Percentiles rank a stretch among this genome's conserved stretches.
Conservation (phyloP, 2,888 invertebrate genomes). For the Strigamia maritima region DNA sequence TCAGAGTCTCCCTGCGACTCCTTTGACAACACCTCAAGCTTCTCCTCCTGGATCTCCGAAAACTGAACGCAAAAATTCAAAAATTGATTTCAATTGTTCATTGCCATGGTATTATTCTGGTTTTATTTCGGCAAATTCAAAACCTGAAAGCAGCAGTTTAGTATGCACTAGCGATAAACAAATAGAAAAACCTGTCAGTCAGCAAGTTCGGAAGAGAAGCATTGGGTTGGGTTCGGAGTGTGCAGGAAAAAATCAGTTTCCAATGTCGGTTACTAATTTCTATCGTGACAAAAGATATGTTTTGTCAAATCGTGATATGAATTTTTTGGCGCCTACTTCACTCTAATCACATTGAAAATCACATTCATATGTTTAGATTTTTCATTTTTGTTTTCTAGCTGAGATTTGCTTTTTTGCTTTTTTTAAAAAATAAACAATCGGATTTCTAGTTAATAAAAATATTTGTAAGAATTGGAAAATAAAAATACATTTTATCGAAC, state of each 20-base stretch:
- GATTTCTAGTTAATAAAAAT: no score
- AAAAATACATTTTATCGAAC: no score
- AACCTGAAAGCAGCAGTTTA: background rate
- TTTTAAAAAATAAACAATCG: no score
- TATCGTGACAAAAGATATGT: background rate
- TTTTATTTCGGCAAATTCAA: background rate
- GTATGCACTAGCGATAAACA: background rate
- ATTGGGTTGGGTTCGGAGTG: background rate
- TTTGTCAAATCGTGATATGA: slow-evolving; percentile 25
- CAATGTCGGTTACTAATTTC: background rate
- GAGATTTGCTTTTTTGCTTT: no score
- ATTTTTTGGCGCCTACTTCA: slow-evolving; percentile 24
- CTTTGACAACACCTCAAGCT: slow-evolving; percentile 10
- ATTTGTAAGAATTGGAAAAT: no score
- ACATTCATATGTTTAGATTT: no score
- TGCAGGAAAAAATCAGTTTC: background rate
- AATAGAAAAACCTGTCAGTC: background rate
- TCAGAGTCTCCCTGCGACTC: slow-evolving; percentile 19
- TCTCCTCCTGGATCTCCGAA: slow-evolving; percentile 11
- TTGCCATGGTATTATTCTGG: slow-evolving; percentile 24
- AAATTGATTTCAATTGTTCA: background rate
- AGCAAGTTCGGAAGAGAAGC: background rate
- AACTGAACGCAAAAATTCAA: background rate
- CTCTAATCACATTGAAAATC: no score
- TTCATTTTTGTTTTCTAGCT: no score